Base-by-base conservation (phyloP, 1,140 invertebrate genomes). In the Berghia stephanieae region DNA sequence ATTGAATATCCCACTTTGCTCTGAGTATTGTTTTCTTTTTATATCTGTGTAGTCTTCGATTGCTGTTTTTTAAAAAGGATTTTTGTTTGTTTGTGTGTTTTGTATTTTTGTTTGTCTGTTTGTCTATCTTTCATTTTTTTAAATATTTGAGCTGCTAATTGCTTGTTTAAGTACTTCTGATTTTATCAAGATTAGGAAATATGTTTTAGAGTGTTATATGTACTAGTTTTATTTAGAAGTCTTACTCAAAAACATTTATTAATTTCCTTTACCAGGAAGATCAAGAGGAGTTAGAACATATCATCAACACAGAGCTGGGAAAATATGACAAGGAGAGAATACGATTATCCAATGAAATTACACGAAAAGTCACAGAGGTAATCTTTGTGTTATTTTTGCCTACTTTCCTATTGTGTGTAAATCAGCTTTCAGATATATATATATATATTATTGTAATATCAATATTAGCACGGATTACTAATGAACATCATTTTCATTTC, bases 241-340 rank as follows among this genome's bases (percentile, higher is more conserved):
- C n/a, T n/a, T n/a, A n/a, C n/a, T n/a, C n/a, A n/a, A n/a, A n/a
- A n/a, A 16, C 27, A 68, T 74, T 66, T 63, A 13, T 67, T n/a
- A 34, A 67, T 8, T 60, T 74, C 10, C 24, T 68, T 78, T 70
- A 79, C 24, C 70, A 87, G 83, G 88, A 88, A 70, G 88, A 89
- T 38, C 79, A 83, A 71, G 85, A 86, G 43, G 87, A 89, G 76
- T 76, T 89, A 36, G 83, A 88, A 57, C 85, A 87, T 67, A 84
- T 89, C 42, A 85, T 87, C 31, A 82, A 81, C 31, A 85, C 86
- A 67, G 87, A 88, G 66, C 52, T 88, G 24, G 79, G 75, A 13
- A 89, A 88, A 57, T 86, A 86, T 77, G 84, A 86, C n/a, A 86
- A 85, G 67, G 82, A 86, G 55, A 80, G 82, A 68, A 77, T 81